Percentiles rank a stretch among this genome's conserved stretches.
Evolutionary conservation across 2,888 invertebrate genomes (phyloP).

Genomic region (Callimorpha dominula): DNA sequence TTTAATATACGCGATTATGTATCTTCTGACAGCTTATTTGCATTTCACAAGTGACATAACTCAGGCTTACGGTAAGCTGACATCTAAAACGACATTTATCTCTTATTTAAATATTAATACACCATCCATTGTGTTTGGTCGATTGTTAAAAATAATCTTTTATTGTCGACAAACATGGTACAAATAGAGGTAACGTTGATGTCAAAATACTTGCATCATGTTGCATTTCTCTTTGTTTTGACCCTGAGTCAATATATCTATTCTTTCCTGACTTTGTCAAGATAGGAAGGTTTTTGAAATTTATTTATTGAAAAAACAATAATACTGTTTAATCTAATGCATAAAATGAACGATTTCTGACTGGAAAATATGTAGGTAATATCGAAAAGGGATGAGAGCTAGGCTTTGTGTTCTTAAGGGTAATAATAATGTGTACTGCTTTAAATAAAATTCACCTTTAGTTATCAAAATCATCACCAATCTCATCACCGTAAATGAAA

Average conservation of each 20-base stretch:
- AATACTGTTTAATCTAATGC: too few relatives aligned
- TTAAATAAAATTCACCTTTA: too few relatives aligned
- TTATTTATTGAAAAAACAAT: too few relatives aligned
- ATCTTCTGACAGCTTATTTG: constrained; percentile 60
- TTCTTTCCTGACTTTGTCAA: too few relatives aligned
- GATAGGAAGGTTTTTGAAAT: too few relatives aligned
- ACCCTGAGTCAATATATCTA: background rate
- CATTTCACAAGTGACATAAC: constrained; percentile 65
- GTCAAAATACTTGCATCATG: background rate
- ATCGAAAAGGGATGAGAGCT: too few relatives aligned
- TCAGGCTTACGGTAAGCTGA: constrained; percentile 72
- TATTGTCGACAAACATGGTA: constrained; percentile 36
- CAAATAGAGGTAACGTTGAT: constrained; percentile 35
- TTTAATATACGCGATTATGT: constrained; percentile 23
- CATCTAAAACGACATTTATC: constrained; percentile 76
- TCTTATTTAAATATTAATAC: constrained; percentile 72
- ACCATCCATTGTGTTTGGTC: constrained; percentile 57
- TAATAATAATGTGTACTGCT: too few relatives aligned
- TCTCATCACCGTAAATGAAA: background rate
- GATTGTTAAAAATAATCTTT: constrained; percentile 49
- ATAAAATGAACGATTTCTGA: too few relatives aligned
- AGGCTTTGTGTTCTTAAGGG: too few relatives aligned
- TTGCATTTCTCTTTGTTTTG: background rate
- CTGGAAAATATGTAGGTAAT: too few relatives aligned
- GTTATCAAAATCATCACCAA: too few relatives aligned